Conservation (phyloP, 2,797 vertebrate species). For the Macrochelys suwanniensis region DNA sequence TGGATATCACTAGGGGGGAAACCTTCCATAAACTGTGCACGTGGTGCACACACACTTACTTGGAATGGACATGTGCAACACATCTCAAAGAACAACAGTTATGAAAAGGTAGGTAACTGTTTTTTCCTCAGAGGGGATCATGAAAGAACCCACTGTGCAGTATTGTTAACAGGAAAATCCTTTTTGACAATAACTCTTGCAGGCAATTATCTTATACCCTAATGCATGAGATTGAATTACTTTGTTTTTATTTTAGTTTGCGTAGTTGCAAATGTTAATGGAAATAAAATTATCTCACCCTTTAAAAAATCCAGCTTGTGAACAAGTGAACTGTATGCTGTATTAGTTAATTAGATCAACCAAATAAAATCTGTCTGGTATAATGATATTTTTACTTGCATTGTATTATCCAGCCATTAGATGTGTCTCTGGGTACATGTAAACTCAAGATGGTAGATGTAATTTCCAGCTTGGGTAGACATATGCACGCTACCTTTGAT, state of each 20-base stretch:
- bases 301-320: background rate
- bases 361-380: background rate
- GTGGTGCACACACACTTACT: too few relatives aligned
- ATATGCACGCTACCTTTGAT: too few relatives aligned
- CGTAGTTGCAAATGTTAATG: background rate
- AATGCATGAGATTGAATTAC: background rate
- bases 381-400: slow-evolving; percentile 4
- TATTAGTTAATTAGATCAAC: background rate
- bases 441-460: too few relatives aligned
- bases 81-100: too few relatives aligned
- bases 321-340: background rate
- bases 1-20: too few relatives aligned
- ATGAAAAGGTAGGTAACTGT: too few relatives aligned
- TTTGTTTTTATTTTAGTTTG: background rate
- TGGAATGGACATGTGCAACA: too few relatives aligned
- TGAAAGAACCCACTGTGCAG: background rate
- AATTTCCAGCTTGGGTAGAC: too few relatives aligned
- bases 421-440: background rate
- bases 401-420: background rate
- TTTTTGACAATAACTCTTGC: background rate
- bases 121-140: background rate
- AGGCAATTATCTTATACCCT: background rate
- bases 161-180: background rate
- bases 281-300: background rate
- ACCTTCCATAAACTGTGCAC: too few relatives aligned